These are phyloP conservation scores for Moxostoma hubbsi DNA, from an alignment of 2,797 vertebrate species.

Conservation along the genomic window DNA sequence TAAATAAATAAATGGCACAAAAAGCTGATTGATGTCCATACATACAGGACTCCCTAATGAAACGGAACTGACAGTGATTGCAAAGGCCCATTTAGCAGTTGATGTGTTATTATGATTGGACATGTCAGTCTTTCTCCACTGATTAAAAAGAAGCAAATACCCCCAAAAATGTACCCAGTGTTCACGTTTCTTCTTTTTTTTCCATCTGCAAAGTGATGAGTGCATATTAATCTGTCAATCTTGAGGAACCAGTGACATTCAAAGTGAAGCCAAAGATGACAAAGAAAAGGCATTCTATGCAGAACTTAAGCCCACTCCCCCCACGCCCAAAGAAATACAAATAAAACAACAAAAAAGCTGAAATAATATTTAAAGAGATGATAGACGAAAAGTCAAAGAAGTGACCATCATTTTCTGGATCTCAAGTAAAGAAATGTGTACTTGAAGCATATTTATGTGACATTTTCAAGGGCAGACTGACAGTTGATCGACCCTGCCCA, in stretches of 20 bases:
- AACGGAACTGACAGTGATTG: conserved; percentile 91
- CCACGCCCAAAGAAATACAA: conserved; percentile 43
- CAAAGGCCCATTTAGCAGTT: conserved; percentile 90
- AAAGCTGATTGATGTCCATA: conserved; percentile 93
- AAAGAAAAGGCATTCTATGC: conserved; percentile 56
- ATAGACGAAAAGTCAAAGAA: conserved; percentile 41
- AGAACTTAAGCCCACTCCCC: conserved; percentile 35
- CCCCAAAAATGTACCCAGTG: conserved; percentile 82
- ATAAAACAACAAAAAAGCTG: conserved; percentile 32
- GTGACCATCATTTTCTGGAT: conserved; percentile 35
- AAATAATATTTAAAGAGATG: conserved; percentile 46
- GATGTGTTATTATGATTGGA: conserved; percentile 99
- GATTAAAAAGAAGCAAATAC: conserved; percentile 92
- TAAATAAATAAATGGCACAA: conserved; percentile 77
- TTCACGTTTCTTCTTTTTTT: conserved; percentile 83
- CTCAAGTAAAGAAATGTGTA: conserved; percentile 14
- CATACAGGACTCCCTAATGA: conserved; percentile 89
- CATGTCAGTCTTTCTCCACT: conserved; percentile 98
- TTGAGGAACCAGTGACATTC: conserved; percentile 84
- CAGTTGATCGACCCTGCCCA: conserved; percentile 43
- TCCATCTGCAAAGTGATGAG: conserved; percentile 87
- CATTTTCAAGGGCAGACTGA: conserved; percentile 27
- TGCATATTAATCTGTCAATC: conserved; percentile 98
- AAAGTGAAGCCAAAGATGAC: conserved; percentile 72
- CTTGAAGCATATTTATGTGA: conserved; percentile 15